phyloP scores from a whole-genome alignment of 2,113 vertebrate genomes.

The Hippocampus guttulatus region DNA sequence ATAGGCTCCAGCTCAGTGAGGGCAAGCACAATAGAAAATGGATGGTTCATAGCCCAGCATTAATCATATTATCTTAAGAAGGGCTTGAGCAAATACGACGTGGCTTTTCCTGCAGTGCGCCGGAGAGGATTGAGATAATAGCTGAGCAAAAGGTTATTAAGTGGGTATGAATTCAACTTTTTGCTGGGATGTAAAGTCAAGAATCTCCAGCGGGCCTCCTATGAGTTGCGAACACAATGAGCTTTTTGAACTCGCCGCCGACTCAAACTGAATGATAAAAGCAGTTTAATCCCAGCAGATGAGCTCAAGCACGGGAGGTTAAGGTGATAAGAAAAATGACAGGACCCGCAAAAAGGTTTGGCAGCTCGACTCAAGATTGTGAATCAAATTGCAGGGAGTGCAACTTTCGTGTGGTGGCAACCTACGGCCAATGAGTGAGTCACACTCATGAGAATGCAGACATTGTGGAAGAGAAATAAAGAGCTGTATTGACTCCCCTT shows the following conservation, averaged over 20 bases:
- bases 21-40: not conserved
- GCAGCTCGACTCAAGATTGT: conserved; percentile 32
- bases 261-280: conserved; percentile 28
- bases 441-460: conserved; percentile 54
- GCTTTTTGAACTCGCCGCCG: conserved; percentile 28
- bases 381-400: conserved; percentile 19
- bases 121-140: conserved; percentile 31
- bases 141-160: conserved; percentile 26
- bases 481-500: conserved; percentile 51
- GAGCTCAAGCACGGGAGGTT: conserved; percentile 17
- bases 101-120: conserved; percentile 30
- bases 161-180: conserved; percentile 20
- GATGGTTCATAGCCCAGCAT: not conserved
- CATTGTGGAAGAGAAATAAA: conserved; percentile 63
- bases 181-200: conserved; percentile 5
- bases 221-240: conserved; percentile 8
- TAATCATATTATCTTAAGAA: not conserved
- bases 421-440: conserved; percentile 50
- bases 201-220: conserved; percentile 1
- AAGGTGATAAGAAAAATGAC: conserved; percentile 34
- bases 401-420: conserved; percentile 14
- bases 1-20: not conserved
- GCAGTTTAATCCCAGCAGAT: conserved; percentile 20
- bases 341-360: conserved; percentile 26
- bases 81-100: conserved; percentile 25